A percentile compares a stretch with the other conserved stretches of the same genome.
These are phyloP conservation scores for Sinocyclocheilus grahami DNA, from an alignment of 2,113 vertebrate genomes.

Conservation along the genomic window DNA sequence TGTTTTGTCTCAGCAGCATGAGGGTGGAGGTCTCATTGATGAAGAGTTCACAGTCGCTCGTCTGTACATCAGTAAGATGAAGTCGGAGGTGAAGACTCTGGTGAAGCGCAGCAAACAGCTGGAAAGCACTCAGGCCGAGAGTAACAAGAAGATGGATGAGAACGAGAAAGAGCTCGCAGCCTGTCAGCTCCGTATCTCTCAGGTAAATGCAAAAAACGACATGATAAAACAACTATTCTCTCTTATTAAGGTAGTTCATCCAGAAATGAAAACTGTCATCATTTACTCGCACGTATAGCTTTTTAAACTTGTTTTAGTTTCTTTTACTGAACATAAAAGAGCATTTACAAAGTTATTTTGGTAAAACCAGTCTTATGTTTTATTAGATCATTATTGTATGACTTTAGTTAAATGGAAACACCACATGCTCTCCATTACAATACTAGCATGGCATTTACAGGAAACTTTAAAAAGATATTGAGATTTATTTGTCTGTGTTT, in stretches of 20 bases:
- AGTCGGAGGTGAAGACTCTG: constrained; percentile 95
- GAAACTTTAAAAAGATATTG: not conserved
- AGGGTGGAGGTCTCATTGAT: constrained; percentile 92
- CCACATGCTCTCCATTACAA: not conserved
- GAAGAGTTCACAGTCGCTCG: constrained; percentile 95
- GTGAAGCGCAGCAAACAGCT: constrained; percentile 93
- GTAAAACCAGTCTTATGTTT: not conserved
- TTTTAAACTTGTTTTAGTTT: no score
- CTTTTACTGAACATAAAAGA: not conserved
- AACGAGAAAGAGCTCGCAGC: constrained; percentile 88
- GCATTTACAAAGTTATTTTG: not conserved
- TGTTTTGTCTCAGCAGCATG: constrained; percentile 80
- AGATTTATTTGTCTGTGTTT: constrained; percentile 30
- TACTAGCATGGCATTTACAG: not conserved
- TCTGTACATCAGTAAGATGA: constrained; percentile 98
- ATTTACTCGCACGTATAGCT: not conserved
- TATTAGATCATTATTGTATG: not conserved
- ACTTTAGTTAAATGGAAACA: not conserved
- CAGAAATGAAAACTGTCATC: no score
- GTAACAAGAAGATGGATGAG: constrained; percentile 89
- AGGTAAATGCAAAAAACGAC: constrained; percentile 71
- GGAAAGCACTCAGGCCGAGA: constrained; percentile 85
- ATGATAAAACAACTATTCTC: no score
- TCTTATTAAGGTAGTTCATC: not conserved
- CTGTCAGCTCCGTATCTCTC: constrained; percentile 91